phyloP scores from a whole-genome alignment of 1,140 invertebrate species.

The Diorhabda carinulata region DNA sequence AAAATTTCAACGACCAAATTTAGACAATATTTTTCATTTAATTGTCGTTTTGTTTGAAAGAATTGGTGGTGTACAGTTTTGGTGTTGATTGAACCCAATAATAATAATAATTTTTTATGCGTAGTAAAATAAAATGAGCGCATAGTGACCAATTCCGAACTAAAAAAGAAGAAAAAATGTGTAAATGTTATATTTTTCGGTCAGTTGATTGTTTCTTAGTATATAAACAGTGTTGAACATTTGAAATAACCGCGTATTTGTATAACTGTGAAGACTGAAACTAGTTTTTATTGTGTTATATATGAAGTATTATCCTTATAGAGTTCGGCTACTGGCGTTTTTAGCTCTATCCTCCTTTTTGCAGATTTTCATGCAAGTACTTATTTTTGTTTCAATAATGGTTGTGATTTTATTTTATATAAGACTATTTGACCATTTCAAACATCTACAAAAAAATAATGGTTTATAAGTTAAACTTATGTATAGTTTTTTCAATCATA shows the following conservation, averaged over 20 bases:
- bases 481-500: neutral
- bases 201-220: constrained; percentile 44
- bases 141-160: constrained; percentile 41
- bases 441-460: neutral
- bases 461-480: neutral
- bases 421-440: neutral
- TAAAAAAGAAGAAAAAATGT: constrained; percentile 34
- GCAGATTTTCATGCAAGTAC: constrained; percentile 25
- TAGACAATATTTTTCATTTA: constrained; percentile 31
- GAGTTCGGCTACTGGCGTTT: constrained; percentile 27
- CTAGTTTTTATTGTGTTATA: constrained; percentile 47
- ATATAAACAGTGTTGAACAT: constrained; percentile 43
- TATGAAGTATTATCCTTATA: constrained; percentile 39
- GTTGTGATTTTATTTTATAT: constrained; percentile 32
- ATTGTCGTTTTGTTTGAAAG: constrained; percentile 26
- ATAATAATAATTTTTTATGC: constrained; percentile 33
- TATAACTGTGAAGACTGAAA: constrained; percentile 47
- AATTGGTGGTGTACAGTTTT: constrained; percentile 43
- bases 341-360: constrained; percentile 25
- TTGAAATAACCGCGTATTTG: constrained; percentile 42
- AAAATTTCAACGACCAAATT: constrained; percentile 22
- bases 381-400: constrained; percentile 25
- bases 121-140: constrained; percentile 17
- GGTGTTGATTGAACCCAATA: constrained; percentile 32
- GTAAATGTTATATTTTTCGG: constrained; percentile 47